Evolutionary conservation across 2,113 vertebrate genomes (phyloP).

Genomic region (Paralichthys olivaceus): DNA sequence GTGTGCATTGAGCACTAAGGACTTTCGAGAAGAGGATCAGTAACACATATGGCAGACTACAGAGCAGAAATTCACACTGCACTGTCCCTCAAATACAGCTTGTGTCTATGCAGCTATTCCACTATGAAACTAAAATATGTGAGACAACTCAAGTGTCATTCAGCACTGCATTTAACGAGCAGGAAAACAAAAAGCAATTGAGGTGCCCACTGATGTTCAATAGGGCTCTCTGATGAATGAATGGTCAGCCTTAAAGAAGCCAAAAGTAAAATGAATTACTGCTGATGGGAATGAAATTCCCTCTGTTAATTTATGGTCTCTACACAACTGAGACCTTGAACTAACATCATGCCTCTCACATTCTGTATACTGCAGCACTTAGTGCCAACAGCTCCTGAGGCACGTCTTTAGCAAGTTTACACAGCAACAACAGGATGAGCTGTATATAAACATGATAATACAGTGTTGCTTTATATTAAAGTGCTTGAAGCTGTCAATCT

Average conservation of each 20-base stretch:
- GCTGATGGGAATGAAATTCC: slow-evolving; percentile 64
- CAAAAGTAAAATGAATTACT: slow-evolving; percentile 78
- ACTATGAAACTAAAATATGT: slow-evolving; percentile 17
- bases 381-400: slow-evolving; percentile 36
- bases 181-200: slow-evolving; percentile 59
- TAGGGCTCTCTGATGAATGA: slow-evolving; percentile 65
- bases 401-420: slow-evolving; percentile 49
- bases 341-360: slow-evolving; percentile 34
- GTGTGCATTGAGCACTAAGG: slow-evolving; percentile 4
- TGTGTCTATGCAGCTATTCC: slow-evolving; percentile 11
- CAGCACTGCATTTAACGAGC: slow-evolving; percentile 42
- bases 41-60: neutral
- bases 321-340: slow-evolving; percentile 46
- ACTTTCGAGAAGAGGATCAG: neutral
- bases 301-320: slow-evolving; percentile 72
- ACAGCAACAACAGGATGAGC: slow-evolving; percentile 21
- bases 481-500: neutral
- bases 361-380: slow-evolving; percentile 34
- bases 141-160: slow-evolving; percentile 17
- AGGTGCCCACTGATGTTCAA: slow-evolving; percentile 63
- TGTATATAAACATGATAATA: slow-evolving; percentile 36
- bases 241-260: slow-evolving; percentile 67
- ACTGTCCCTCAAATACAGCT: slow-evolving; percentile 25
- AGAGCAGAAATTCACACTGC: slow-evolving; percentile 21
- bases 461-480: slow-evolving; percentile 6